A percentile compares a stretch with the other conserved stretches of the same genome.
Evolutionary conservation across 2,797 vertebrate genomes (phyloP).

Genomic region (Buceros bicornis): DNA sequence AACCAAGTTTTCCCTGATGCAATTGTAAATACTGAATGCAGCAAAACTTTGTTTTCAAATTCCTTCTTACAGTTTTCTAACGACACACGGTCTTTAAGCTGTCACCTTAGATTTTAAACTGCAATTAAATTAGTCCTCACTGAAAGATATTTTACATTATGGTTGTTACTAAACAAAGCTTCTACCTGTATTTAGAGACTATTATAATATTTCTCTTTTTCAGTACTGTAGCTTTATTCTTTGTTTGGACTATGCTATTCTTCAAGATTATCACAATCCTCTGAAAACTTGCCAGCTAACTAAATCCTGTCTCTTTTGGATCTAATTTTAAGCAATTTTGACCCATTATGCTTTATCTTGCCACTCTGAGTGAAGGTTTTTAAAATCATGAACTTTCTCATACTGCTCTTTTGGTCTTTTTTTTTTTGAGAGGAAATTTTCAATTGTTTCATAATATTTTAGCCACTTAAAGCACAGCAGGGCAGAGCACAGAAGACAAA

Average conservation of each 20-base stretch:
- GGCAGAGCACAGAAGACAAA: neutral
- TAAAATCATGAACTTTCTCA: neutral
- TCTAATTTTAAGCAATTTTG: neutral
- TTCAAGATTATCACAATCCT: fast-evolving
- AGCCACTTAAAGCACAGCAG: neutral
- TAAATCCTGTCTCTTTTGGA: neutral
- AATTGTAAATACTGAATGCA: neutral
- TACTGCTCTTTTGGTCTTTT: neutral
- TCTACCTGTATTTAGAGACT: neutral
- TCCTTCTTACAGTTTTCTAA: neutral
- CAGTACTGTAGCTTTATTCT: neutral
- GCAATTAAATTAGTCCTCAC: neutral
- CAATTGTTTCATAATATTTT: neutral
- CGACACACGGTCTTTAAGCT: fast-evolving
- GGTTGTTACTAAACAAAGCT: neutral
- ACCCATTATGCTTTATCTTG: neutral
- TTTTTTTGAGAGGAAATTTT: neutral
- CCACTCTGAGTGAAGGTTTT: neutral
- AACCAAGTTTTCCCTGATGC: neutral
- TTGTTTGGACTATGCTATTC: neutral
- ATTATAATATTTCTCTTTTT: neutral
- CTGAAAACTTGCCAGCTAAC: neutral
- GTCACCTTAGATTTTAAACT: neutral
- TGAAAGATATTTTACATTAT: neutral
- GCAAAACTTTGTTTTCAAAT: neutral